These are phyloP conservation scores for Gnathochromis pfefferi DNA, from an alignment of 2,113 vertebrate species.

Conservation along the genomic window DNA sequence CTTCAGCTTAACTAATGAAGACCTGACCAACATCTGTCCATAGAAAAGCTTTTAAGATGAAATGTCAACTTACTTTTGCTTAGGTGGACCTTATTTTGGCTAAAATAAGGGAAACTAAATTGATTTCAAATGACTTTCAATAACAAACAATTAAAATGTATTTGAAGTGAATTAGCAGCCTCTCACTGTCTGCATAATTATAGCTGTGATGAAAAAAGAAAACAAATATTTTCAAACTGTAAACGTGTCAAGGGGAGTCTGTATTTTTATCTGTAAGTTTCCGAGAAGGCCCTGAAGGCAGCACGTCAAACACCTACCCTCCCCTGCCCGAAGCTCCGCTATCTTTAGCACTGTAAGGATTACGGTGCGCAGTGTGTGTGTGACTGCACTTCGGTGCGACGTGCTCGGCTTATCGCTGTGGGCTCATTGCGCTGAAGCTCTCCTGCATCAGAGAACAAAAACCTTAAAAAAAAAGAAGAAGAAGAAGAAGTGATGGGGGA, in stretches of 20 bases:
- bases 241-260: background rate
- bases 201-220: background rate
- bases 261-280: background rate
- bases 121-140: background rate
- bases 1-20: background rate
- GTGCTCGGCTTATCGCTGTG: background rate
- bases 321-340: constrained; percentile 27
- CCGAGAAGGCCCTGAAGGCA: constrained; percentile 17
- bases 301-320: background rate
- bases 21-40: background rate
- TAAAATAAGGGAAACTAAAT: background rate
- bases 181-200: background rate
- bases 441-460: background rate
- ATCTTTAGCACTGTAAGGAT: constrained; percentile 60
- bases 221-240: background rate
- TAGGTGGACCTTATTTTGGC: background rate
- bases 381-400: background rate
- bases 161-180: background rate
- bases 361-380: constrained; percentile 25
- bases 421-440: background rate
- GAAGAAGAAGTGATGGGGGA: constrained; percentile 39
- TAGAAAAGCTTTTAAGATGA: background rate
- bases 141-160: background rate
- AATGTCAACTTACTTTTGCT: background rate
- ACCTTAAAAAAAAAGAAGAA: background rate